Evolutionary conservation across 2,113 vertebrate species (phyloP).

Genomic region (Athene noctua): DNA sequence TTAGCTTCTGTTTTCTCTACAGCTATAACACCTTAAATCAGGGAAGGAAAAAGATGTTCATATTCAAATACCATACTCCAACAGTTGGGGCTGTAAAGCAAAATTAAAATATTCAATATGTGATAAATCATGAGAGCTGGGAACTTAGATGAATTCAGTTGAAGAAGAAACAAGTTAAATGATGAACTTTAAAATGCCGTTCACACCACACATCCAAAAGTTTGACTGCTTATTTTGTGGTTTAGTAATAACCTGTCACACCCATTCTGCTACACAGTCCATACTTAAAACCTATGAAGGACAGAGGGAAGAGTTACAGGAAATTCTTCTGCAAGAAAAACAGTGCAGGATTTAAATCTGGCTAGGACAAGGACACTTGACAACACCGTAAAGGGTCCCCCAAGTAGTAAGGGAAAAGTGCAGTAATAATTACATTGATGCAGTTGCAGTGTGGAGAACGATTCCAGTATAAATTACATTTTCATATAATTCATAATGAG

Average conservation of each 20-base stretch:
- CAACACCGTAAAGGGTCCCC: background rate
- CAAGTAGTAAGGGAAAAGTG: background rate
- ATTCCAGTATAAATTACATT: background rate
- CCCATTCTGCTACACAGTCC: background rate
- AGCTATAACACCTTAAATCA: background rate
- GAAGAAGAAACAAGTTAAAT: background rate
- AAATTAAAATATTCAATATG: background rate
- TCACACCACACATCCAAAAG: background rate
- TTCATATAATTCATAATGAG: too few species aligned
- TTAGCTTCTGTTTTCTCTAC: background rate
- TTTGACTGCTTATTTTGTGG: background rate
- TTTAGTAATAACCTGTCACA: background rate
- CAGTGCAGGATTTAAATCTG: background rate
- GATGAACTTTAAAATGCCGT: background rate
- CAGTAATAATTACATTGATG: background rate
- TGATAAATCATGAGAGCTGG: background rate
- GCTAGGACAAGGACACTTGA: constrained; percentile 1
- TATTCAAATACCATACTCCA: background rate
- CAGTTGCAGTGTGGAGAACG: background rate
- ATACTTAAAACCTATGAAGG: background rate
- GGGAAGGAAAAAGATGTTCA: background rate
- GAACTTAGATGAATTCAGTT: background rate
- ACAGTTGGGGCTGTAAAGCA: background rate
- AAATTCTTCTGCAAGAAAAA: constrained; percentile 11
- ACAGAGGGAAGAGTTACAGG: background rate